Conservation (phyloP, 2,888 invertebrate genomes). For the Cantharis nigra region DNA sequence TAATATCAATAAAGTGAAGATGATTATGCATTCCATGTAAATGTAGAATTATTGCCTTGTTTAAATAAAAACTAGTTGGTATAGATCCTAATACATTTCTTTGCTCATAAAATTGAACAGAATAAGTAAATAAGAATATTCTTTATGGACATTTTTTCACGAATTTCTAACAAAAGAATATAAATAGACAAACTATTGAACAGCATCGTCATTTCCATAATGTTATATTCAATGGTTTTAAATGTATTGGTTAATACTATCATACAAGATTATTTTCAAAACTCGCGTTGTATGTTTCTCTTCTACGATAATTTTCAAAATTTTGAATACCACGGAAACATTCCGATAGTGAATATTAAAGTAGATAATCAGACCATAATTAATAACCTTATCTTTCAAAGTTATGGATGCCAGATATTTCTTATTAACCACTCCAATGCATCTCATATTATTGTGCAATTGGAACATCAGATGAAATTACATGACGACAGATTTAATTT, state of each 20-base stretch:
- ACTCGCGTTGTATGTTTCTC: conserved; percentile 37
- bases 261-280: conserved; percentile 35
- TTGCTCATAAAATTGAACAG: not conserved
- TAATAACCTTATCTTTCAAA: conserved; percentile 40
- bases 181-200: not conserved
- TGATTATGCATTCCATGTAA: not conserved
- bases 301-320: conserved; percentile 30
- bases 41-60: not conserved
- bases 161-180: not conserved
- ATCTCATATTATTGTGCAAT: conserved; percentile 51
- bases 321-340: conserved; percentile 9
- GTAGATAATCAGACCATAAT: conserved; percentile 11
- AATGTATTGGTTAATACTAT: conserved; percentile 35
- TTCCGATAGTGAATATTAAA: conserved; percentile 27
- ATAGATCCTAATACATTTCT: not conserved
- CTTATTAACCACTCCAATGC: conserved; percentile 54
- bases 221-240: conserved; percentile 1
- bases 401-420: conserved; percentile 59
- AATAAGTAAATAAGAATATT: not conserved
- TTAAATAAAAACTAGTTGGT: not conserved
- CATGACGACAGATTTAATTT: conserved; percentile 57
- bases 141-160: not conserved
- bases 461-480: conserved; percentile 53
- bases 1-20: not conserved
- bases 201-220: not conserved